Evolutionary conservation across 2,113 vertebrate genomes (phyloP), one percentile per base, ranked within the genome.

Genomic region (Anguilla rostrata): DNA sequence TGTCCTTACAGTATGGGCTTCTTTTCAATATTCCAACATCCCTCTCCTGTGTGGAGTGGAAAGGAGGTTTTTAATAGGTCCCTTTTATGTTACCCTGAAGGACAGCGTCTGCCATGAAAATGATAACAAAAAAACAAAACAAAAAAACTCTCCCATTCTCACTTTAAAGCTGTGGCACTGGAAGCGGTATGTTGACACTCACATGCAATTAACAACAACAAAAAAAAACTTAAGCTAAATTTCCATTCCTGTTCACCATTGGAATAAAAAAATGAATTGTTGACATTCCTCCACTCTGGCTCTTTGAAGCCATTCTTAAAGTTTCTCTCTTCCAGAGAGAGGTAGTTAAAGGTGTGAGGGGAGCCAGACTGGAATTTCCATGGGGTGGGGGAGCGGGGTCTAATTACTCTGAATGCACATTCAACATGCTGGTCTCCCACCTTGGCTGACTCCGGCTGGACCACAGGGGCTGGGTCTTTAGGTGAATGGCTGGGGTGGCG

Each of bases 41-140:
- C 90, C 91, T 85, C 84, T 15, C 3, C 89, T 87, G 86, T 87
- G 87, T 92, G 89, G 86, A 43, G 85, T 78, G 85, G 82, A 87
- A 89, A 89, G 85, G 82, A 81, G 90, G 88, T 91, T 89, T 88
- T 86, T 86, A 87, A n/a, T 83, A 88, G 86, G 89, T 85, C 84
- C 29, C 78, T 57, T 89, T 88, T 79, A 88, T 82, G 85, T 18
- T 87, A 86, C 89, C 91, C 87, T 89, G 83, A 88, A 90, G 92
- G 87, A 86, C 89, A 87, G 84, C 86, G 75, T 92, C 91, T 93
- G 91, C 90, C 88, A 89, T 84, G 88, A 84, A 89, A 87, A 90
- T 75, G 3, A 29, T 16, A 86, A 92, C 90, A 90, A 92, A 92
- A 86, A 91, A 71, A 90, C 78, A 91, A 88, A 83, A 89, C 85